phyloP scores from a whole-genome alignment of 2,888 invertebrate species.

The Quadroppia sp. region DNA sequence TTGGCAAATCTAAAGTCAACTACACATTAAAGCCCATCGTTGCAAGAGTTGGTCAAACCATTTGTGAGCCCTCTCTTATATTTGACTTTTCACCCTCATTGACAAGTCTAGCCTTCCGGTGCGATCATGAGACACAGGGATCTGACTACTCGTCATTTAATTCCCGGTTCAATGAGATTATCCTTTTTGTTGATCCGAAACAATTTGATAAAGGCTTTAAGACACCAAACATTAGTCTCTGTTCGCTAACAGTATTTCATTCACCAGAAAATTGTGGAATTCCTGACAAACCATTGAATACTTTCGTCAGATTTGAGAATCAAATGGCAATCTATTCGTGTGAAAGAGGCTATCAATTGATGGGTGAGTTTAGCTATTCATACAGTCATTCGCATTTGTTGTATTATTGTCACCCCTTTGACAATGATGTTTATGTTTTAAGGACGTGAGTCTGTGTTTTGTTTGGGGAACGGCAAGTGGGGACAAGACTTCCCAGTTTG shows the following conservation, averaged over 20 bases:
- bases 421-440: not conserved
- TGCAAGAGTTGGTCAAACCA: not conserved
- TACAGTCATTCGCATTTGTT: no score
- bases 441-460: not conserved
- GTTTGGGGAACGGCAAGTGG: constrained; percentile 6
- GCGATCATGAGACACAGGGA: not conserved
- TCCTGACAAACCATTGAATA: constrained; percentile 18
- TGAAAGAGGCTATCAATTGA: not conserved
- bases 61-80: not conserved
- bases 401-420: no score
- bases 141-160: not conserved
- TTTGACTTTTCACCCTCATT: not conserved
- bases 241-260: not conserved
- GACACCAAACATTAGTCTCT: not conserved
- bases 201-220: not conserved
- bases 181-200: not conserved
- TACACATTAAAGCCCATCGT: not conserved
- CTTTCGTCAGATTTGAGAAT: not conserved
- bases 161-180: not conserved
- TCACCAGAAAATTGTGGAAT: not conserved
- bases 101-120: not conserved
- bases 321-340: not conserved
- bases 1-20: not conserved
- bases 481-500: not conserved
- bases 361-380: not conserved